These are phyloP conservation scores for Lepidochrysops patricia DNA, from an alignment of 2,888 invertebrate genomes.

Conservation along the genomic window DNA sequence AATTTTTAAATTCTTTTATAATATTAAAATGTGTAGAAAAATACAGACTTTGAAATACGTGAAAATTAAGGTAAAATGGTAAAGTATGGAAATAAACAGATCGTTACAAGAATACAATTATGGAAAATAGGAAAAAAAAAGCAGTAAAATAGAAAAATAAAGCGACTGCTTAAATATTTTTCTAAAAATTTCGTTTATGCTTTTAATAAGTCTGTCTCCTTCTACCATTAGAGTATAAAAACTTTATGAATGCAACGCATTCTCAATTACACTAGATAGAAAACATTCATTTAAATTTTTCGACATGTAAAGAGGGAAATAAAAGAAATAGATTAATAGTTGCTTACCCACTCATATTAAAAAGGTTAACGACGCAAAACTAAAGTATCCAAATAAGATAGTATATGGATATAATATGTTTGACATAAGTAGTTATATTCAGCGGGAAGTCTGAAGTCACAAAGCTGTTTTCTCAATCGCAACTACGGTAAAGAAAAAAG, in stretches of 20 bases:
- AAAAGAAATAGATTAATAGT: not conserved
- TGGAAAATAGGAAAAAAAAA: not conserved
- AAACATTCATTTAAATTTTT: not conserved
- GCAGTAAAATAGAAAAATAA: no score
- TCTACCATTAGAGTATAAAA: slow-evolving; percentile 4
- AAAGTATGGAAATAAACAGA: not conserved
- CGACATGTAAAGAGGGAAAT: slow-evolving; percentile 9
- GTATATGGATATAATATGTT: no score
- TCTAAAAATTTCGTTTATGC: not conserved
- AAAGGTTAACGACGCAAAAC: not conserved
- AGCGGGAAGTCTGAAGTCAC: no score
- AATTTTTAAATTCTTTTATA: slow-evolving; percentile 5
- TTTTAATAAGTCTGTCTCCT: not conserved
- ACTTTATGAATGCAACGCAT: slow-evolving; percentile 25
- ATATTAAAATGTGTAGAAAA: not conserved
- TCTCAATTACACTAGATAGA: slow-evolving; percentile 23
- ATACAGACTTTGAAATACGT: not conserved
- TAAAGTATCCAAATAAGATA: no score
- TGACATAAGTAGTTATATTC: no score
- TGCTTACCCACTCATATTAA: not conserved
- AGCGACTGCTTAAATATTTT: not conserved
- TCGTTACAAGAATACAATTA: not conserved
- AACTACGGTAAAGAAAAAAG: no score
- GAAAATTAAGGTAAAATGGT: not conserved
- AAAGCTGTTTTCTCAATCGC: no score